Percentiles rank a stretch among this genome's conserved stretches.
Evolutionary conservation across 2,113 vertebrate species (phyloP).

Genomic region (Toxostoma redivivum): DNA sequence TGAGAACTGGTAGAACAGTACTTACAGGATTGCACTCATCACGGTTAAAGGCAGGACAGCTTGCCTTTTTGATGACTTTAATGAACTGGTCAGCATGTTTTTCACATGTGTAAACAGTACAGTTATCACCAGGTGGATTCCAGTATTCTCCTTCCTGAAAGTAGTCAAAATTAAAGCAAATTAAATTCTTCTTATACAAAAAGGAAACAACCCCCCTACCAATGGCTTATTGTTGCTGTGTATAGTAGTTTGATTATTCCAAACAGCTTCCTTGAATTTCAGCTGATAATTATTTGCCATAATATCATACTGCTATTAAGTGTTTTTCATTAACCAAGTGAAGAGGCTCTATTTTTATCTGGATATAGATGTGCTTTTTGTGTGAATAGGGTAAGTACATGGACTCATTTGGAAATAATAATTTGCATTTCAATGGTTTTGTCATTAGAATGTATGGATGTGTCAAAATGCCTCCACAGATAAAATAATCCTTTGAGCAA

Average conservation of each 20-base stretch:
- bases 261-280: not conserved
- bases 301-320: not conserved
- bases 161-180: not conserved
- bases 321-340: not conserved
- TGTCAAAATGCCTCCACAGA: not conserved
- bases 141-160: slow-evolving; percentile 67
- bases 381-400: not conserved
- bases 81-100: not conserved
- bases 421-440: not conserved
- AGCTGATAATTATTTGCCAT: not conserved
- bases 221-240: not conserved
- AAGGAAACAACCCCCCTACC: not conserved
- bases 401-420: not conserved
- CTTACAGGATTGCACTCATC: slow-evolving; percentile 62
- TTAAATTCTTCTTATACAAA: not conserved
- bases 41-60: slow-evolving; percentile 6
- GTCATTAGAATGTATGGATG: not conserved
- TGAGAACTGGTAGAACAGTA: not conserved
- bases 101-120: slow-evolving; percentile 64
- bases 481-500: not conserved
- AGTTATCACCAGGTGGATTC: slow-evolving; percentile 37
- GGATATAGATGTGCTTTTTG: not conserved
- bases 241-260: not conserved
- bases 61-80: slow-evolving; percentile 7
- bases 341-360: not conserved